phyloP scores from a whole-genome alignment of 2,888 invertebrate species.

The Clivina fossor region DNA sequence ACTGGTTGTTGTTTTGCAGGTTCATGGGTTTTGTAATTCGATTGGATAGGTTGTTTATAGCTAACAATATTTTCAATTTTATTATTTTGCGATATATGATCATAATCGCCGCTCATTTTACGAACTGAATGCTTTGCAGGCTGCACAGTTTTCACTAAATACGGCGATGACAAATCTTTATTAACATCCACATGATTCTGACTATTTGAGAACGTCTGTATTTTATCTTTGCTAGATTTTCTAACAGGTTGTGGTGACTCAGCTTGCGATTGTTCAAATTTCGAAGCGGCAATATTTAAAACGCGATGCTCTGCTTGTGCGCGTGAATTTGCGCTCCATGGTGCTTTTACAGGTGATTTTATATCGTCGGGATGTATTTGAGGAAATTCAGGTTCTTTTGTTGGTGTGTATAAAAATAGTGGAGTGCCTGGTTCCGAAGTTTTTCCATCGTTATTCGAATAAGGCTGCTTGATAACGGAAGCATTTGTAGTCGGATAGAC shows the following conservation, averaged over 20 bases:
- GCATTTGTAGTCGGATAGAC: slow-evolving; percentile 47
- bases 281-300: slow-evolving; percentile 57
- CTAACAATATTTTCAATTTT: slow-evolving; percentile 7
- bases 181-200: slow-evolving; percentile 30
- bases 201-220: too few relatives aligned
- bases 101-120: slow-evolving; percentile 51
- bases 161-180: slow-evolving; percentile 46
- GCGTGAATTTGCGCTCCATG: slow-evolving; percentile 54
- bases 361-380: slow-evolving; percentile 21
- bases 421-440: slow-evolving; percentile 41
- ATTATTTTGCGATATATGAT: slow-evolving; percentile 31
- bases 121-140: slow-evolving; percentile 45
- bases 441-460: slow-evolving; percentile 44
- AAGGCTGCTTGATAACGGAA: slow-evolving; percentile 31
- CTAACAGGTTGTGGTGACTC: slow-evolving; percentile 22
- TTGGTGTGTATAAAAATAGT: slow-evolving; percentile 51
- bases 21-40: slow-evolving; percentile 1
- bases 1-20: slow-evolving; percentile 2
- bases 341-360: slow-evolving; percentile 34
- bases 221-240: slow-evolving; percentile 47
- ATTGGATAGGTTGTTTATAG: slow-evolving; percentile 8
- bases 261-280: slow-evolving; percentile 55
- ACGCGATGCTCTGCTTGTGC: slow-evolving; percentile 56
- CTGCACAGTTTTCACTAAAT: slow-evolving; percentile 45
- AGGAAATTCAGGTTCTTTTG: slow-evolving; percentile 46